Base-by-base conservation (phyloP, 92 coral and sea anemone species). In the Desmophyllum pertusum region DNA sequence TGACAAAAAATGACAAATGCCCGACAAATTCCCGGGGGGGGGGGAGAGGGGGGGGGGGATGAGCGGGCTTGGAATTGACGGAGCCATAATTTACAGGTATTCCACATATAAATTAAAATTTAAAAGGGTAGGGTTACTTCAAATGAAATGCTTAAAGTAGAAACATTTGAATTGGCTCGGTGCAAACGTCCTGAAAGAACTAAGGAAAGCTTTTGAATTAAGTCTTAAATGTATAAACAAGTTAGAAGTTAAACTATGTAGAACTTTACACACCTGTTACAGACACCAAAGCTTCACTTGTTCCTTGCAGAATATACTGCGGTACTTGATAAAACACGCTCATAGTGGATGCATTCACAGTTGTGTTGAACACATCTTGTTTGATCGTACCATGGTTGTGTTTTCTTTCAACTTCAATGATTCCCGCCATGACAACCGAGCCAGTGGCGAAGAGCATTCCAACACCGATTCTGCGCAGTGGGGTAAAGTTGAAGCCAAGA, bases 401-500 rank as follows among this genome's bases (percentile, higher is more conserved):
- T 63, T 88, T 91, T 31, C 98, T 78, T 55, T 87, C 88, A 35
- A 92, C 84, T 81, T 97, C 99, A 53, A 94, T 84, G 70, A 77
- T 74, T 10, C 99, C 99, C 41, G 97, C 97, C 33, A 93, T 81
- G 18, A 76, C 95, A 72, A 91, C 94, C 33, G 98, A 92, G 6
- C 94, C 77, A 10, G 95, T 89, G 3, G 97, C 93, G 76, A 97
- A 88, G 13, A 97, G 76, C 98, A 97, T 77, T 33, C 99, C 99
- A 53, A 87, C 88, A 18, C 99, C 95, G 69, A 97, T 89, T 78
- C 98, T 90, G 73, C 90, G 88, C 74, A 97, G 89, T 37, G 98
- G 97, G 25, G 97, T 94, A 27, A 81, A 87, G 21, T 73, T 87
- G 40, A 96, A 21, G 38, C 95, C 93, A 57, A 85, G 69, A 63